Evolutionary conservation across 2,797 vertebrate species (phyloP), one percentile per base, ranked within the genome.

Genomic region (Fundulus diaphanus): DNA sequence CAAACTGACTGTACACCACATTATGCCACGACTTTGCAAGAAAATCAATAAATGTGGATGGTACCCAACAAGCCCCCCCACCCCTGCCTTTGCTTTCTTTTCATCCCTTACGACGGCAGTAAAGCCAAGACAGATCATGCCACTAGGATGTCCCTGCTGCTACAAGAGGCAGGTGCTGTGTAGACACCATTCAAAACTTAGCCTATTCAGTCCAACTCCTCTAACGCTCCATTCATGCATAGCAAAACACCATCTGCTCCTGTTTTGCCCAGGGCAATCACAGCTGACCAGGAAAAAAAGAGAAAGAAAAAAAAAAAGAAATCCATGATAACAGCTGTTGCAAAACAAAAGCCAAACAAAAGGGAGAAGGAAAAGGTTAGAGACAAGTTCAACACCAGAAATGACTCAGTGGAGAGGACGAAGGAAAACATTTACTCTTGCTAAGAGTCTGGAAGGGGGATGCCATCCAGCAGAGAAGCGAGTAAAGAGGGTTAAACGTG

Each of bases 181-280:
- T 96, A 98, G 98, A 98, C 98, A 97, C 98, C 97, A 99, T 99
- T 99, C 97, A 99, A 93, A 97, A 97, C 95, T 96, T 95, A 96
- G 97, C 96, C 98, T 99, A 99, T 99, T 99, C 97, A 99, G 95
- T 96, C 96, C 95, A 95, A 96, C 96, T 97, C 96, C 96, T 97
- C 97, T 96, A 96, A 97, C 96, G 96, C 95, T 96, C 97, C 97
- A 99, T 99, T 99, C 98, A 99, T 98, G 97, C 98, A 98, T 98
- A 97, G 97, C 98, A 99, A 99, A 99, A 98, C 97, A 98, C 98
- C 98, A 99, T 99, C 98, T 99, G 98, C 97, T 99, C 96, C 96
- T 98, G 97, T 98, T 99, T 98, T 97, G 97, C 98, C 97, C 96
- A 94, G 96, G 98, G 98, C 98, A 98, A 98, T 98, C 98, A 99